Evolutionary conservation across 2,113 vertebrate species (phyloP).

Genomic region (Dunckerocampus dactyliophorus): DNA sequence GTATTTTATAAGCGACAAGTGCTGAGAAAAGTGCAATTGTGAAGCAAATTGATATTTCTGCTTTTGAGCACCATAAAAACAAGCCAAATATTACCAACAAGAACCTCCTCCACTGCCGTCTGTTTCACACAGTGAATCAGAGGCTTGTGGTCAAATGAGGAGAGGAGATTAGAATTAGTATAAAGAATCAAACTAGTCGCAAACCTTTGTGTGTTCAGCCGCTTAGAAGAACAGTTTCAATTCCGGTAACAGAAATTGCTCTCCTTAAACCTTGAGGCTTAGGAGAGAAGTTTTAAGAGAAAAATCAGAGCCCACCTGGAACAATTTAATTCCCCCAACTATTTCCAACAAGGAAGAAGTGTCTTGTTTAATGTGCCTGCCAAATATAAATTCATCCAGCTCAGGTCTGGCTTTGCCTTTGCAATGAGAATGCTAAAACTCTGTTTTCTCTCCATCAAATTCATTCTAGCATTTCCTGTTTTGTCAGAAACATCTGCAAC

Average conservation of each 20-base stretch:
- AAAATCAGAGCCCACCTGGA: conserved; percentile 54
- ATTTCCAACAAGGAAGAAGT: conserved; percentile 37
- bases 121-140: conserved; percentile 34
- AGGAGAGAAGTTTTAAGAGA: conserved; percentile 45
- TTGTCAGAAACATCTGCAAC: conserved; percentile 15
- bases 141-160: conserved; percentile 38
- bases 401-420: conserved; percentile 3
- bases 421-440: conserved; percentile 18
- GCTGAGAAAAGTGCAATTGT: no score
- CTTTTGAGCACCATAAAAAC: no score
- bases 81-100: no score
- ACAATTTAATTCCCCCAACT: conserved; percentile 53
- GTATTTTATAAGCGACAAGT: no score
- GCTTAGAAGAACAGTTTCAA: conserved; percentile 48
- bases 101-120: no score
- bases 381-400: conserved; percentile 20
- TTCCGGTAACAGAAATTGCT: conserved; percentile 43
- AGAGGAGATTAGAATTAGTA: conserved; percentile 40
- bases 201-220: conserved; percentile 34
- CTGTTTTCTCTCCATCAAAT: conserved; percentile 9
- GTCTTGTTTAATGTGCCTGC: conserved; percentile 11
- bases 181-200: conserved; percentile 43
- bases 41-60: no score
- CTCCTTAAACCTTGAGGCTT: conserved; percentile 53
- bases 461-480: conserved; percentile 14